Base-by-base conservation (phyloP, 2,797 vertebrate genomes). In the Sebastes variabilis region DNA sequence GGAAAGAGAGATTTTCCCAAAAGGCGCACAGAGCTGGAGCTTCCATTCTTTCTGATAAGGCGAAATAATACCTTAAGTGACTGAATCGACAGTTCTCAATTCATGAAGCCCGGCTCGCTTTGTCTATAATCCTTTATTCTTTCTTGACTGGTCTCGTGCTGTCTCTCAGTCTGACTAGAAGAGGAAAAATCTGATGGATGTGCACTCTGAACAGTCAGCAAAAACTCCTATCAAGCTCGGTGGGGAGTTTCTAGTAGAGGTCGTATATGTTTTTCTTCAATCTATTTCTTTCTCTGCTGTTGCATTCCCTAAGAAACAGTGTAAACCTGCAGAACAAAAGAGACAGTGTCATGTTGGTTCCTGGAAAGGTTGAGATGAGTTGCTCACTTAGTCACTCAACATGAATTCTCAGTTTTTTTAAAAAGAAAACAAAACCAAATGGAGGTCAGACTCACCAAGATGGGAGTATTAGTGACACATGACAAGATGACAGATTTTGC, bases 61-160 rank as follows among this genome's bases (percentile, higher is more conserved):
- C 9, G 4, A 83, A 94, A 74, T 89, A 87, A 90, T 77, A 82
- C 56, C 72, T 68, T 72, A 77, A 90, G 79, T 73, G 75, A 80
- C 82, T 86, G 83, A 87, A 86, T 88, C 36, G 65, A 83, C 86
- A 75, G 58, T 91, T 83, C 68, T 79, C 68, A 68, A 68, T 83
- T 82, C 4, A 56, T 62, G 61, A 89, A 85, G 79, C 79, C 68
- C 27, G 52, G 72, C 79, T 85, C 20, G 52, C 66, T 90, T 82
- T 77, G 77, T 83, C 81, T 76, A 66, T 83, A 90, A 92, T 90
- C 79, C 80, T 89, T 87, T 80, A 67, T 60, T 83, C 54, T 76
- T 66, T 79, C 58, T 67, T 5, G 8, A 22, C 81, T 56, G 67
- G 61, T 75, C 62, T 86, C n/a, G 16, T 66, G 75, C 79, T 54